Evolutionary conservation across 1,140 invertebrate genomes (phyloP), one percentile per base, ranked within the genome.

Genomic region (Drosophila murphyi): DNA sequence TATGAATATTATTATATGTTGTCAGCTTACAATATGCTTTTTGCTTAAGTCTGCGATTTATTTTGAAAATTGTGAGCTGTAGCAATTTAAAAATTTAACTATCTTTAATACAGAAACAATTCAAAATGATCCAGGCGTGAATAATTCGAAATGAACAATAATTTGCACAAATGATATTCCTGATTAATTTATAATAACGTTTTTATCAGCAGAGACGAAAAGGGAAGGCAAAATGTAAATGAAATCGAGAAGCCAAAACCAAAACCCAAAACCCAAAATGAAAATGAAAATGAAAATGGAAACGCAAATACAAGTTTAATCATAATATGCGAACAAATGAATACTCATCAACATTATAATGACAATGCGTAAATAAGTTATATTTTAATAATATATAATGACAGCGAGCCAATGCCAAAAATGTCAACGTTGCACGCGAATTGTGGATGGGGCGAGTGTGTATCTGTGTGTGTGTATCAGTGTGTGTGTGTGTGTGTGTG

Each of bases 141-240:
- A 20, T 20, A 20, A 20, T 20, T 20, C 20, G 20, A 20, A 20
- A 20, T 20, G 20, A 20, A 20, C 20, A 20, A 20, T 20, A 72
- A 57, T 56, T 65, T 31, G 56, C 35, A 10, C 29, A n/a, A 35
- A 50, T 43, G 28, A 54, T 12, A 28, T 65, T 57, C 59, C 39
- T 68, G 55, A 68, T 73, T 61, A 55, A 69, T 50, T 73, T 73
- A 56, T 69, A 73, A 68, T 73, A 48, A 73, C 8, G 51, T 50
- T 57, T 59, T 43, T 57, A 10, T 32, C n/a, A 55, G 32, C 12
- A n/a, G 12, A 3, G 6, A 6, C 45, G 3, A 20, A 48, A 48
- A 28, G 0, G 10, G 41, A 43, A 20, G 20, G 37, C 4, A 39
- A 7, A 4, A 39, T n/a, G 6, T 48, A 39, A 3, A 6, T 29